Evolutionary conservation across 2,888 invertebrate genomes (phyloP).

Genomic region (Amitus sp.): DNA sequence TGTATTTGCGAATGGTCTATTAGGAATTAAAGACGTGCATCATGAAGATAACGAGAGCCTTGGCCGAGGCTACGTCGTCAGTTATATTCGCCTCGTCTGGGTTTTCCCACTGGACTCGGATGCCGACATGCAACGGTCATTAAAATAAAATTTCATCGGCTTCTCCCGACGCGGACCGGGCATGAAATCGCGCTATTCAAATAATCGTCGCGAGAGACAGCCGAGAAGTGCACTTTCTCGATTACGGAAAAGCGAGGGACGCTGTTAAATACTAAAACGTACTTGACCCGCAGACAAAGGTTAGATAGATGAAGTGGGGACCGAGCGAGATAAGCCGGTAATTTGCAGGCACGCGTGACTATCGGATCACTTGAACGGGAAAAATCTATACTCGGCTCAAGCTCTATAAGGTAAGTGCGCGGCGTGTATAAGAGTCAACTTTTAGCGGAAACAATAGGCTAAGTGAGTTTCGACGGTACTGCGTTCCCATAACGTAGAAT

Average conservation of each 20-base stretch:
- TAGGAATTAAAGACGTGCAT: constrained; percentile 32
- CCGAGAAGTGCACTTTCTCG: neutral
- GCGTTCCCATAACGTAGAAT: too few species aligned
- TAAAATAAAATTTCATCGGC: constrained; percentile 37
- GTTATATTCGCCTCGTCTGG: constrained; percentile 31
- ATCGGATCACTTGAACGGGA: too few species aligned
- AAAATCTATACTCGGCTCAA: too few species aligned
- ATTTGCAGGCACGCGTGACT: neutral
- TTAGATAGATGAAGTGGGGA: neutral
- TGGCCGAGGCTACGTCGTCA: constrained; percentile 28
- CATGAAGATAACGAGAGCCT: constrained; percentile 28
- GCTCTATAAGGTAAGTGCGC: too few species aligned
- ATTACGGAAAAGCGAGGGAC: neutral
- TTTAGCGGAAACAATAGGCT: too few species aligned
- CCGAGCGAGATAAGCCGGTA: neutral
- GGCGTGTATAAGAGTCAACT: too few species aligned
- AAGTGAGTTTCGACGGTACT: too few species aligned
- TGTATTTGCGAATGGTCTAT: constrained; percentile 15
- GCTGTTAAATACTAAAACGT: neutral
- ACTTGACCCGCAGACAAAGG: neutral
- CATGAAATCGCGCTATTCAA: constrained; percentile 29
- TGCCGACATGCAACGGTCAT: constrained; percentile 32
- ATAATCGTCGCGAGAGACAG: constrained; percentile 19
- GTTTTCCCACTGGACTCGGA: constrained; percentile 18
- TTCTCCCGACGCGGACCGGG: constrained; percentile 21